Evolutionary conservation across 2,113 vertebrate species (phyloP).

Genomic region (Myotis lucifugus): DNA sequence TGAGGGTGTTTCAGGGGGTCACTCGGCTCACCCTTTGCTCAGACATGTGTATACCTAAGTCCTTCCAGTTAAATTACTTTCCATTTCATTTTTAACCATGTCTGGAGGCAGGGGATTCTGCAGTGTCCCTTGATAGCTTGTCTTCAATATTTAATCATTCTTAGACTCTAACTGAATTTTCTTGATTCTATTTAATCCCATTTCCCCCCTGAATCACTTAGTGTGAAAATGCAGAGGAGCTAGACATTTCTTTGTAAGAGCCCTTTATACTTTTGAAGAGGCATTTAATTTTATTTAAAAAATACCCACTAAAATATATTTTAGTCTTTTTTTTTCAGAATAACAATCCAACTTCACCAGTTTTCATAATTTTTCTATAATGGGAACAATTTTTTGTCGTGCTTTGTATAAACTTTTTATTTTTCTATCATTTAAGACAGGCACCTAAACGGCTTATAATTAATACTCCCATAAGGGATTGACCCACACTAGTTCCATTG

Average conservation of each 20-base stretch:
- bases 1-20: not conserved
- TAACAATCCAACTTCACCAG: not conserved
- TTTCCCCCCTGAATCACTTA: not conserved
- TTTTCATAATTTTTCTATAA: not conserved
- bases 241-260: not conserved
- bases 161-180: constrained; percentile 21
- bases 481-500: too few relatives aligned
- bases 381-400: not conserved
- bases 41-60: not conserved
- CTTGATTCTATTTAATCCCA: constrained; percentile 9
- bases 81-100: constrained; percentile 1
- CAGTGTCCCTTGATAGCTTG: not conserved
- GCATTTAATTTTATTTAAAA: constrained; percentile 17
- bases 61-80: not conserved
- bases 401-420: not conserved
- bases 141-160: constrained; percentile 38
- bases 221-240: not conserved
- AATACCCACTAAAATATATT: not conserved
- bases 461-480: not conserved
- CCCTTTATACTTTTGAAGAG: not conserved
- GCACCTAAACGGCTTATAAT: too few relatives aligned
- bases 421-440: not conserved
- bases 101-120: not conserved
- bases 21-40: not conserved
- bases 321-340: not conserved